These are phyloP conservation scores for Pissodes strobi DNA, from an alignment of 1,140 invertebrate genomes.

Conservation along the genomic window DNA sequence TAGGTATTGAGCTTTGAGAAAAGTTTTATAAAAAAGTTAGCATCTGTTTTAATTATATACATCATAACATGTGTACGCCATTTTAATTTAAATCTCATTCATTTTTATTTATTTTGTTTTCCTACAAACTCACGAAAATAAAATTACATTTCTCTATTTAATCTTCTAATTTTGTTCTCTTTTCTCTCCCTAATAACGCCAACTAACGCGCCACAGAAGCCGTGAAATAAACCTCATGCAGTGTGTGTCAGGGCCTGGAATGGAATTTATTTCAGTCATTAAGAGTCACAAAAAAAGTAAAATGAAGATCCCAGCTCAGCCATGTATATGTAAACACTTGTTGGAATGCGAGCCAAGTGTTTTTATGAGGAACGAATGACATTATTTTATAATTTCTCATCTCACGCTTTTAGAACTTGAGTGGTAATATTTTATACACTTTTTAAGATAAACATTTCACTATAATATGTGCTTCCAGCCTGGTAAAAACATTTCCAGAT, in stretches of 20 bases:
- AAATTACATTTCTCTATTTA: not conserved
- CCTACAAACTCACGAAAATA: too few relatives aligned
- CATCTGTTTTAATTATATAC: too few relatives aligned
- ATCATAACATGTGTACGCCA: too few relatives aligned
- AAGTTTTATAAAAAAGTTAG: too few relatives aligned
- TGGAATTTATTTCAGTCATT: slow-evolving; percentile 2
- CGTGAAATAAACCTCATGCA: too few relatives aligned
- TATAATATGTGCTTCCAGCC: too few relatives aligned
- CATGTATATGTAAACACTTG: slow-evolving; percentile 11
- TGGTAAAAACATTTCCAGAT: too few relatives aligned
- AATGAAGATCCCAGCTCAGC: not conserved
- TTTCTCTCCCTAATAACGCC: too few relatives aligned
- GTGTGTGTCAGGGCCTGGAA: not conserved
- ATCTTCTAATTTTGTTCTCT: too few relatives aligned
- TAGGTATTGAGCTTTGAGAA: too few relatives aligned
- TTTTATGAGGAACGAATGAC: not conserved
- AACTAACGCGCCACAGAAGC: not conserved
- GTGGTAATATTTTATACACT: not conserved
- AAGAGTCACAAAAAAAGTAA: not conserved
- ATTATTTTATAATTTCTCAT: not conserved
- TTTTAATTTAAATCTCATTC: too few relatives aligned
- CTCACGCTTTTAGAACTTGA: not conserved
- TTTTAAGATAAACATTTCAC: not conserved
- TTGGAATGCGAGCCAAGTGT: slow-evolving; percentile 7
- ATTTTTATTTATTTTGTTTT: too few relatives aligned